Base-by-base conservation (phyloP, 1,140 invertebrate genomes). In the Heliconius congener region DNA sequence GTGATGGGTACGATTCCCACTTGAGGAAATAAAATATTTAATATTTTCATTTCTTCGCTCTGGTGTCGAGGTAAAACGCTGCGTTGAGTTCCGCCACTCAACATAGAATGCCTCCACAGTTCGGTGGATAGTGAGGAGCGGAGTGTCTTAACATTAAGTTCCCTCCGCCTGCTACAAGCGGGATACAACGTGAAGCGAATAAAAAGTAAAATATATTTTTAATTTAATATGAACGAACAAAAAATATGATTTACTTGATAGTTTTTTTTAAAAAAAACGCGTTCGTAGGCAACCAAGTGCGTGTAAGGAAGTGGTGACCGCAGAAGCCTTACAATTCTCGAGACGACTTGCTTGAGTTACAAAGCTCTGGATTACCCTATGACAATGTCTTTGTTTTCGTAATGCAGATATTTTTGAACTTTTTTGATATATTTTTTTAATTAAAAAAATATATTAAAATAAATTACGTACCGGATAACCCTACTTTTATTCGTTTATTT, bases 251-350 rank as follows among this genome's bases (percentile, higher is more conserved):
- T 57, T 66, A 66, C n/a, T 66, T 30, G 11, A 8, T 30, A 66
- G 9, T 66, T 66, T 30, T 30, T 27, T 30, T 16, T 3, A 34
- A 5, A 34, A 76, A 76, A 77, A 77, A 71, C 66, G 46, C 70
- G 50, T 55, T 55, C 34, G 34, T 55, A 71, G 50, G 42, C 42
- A 76, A 42, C 57, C 46, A 75, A 75, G 74, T 30, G 42, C 76
- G 76, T 77, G 70, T 46, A 81, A 81, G 81, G 80, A 78, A 80
- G 84, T 74, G 82, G 78, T 76, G 86, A 92, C 90, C 90, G 85
- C 90, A 91, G 91, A 93, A 93, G 89, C 91, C 90, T 80, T 80
- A 84, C 85, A 73, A 74, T 75, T 39, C 55, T 74, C 71, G 81
- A 84, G 84, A 86, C 85, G 84, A 84, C 77, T 86, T 85, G 81